Evolutionary conservation across 2,888 invertebrate species (phyloP), one percentile per base, ranked within the genome.

Genomic region (Melitaea athalia): DNA sequence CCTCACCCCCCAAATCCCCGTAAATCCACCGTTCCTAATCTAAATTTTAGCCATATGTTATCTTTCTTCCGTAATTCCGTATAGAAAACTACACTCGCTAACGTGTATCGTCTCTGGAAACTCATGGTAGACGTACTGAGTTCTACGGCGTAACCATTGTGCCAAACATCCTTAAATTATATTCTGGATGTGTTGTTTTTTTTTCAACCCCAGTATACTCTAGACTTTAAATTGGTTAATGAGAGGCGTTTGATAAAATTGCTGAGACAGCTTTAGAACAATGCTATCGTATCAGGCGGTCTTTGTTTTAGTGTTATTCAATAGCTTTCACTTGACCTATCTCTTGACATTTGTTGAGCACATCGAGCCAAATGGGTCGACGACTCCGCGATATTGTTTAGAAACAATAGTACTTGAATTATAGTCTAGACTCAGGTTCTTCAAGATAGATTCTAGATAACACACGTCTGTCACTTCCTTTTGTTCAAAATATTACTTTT

Each of bases 321-420:
- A 15, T 57, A 57, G 57, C 57, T 57, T 57, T 57, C 59, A 43
- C 15, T 5, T 55, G 61, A 55, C 55, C 61, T 61, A 55, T 55
- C 60, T 66, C 45, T 53, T 53, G 53, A 60, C 66, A 61, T 33
- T 47, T 42, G 45, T 31, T 17, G 24, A 61, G 52, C 43, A 15
- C 15, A 38, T 24, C 31, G 52, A 60, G 66, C 66, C 66, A 66
- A 66, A 61, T 53, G 38, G 66, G 61, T 66, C 66, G 53, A 66
- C 53, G 17, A 61, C 60, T 53, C 33, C 47, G 33, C 63, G 17
- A 47, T 64, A 66, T 53, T 66, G 60, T 47, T 66, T 47, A 24
- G 45, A 50, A 5, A 43, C 43, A 53, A 50, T 17, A 17, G 24
- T 17, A 31, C 24, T 49, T 49, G 47, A 14, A n/a, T 45, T n/a